A percentile compares a stretch with the other conserved stretches of the same genome.
phyloP scores from a whole-genome alignment of 2,888 invertebrate species.

The Ectropis crepuscularia region DNA sequence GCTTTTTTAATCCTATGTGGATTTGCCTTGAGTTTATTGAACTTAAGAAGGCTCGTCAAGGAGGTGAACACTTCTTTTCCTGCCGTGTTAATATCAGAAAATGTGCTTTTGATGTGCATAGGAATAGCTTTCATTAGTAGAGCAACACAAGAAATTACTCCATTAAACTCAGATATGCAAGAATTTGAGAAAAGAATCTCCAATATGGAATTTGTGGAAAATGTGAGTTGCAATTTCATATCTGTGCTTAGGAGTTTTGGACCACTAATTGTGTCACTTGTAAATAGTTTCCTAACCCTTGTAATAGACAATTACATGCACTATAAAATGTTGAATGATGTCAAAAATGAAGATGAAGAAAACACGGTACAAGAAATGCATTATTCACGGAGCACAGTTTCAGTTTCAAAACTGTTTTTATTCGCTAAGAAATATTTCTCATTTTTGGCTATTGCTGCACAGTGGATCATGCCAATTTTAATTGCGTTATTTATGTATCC shows the following conservation, averaged over 20 bases:
- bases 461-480: constrained; percentile 72
- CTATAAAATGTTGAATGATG: constrained; percentile 64
- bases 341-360: constrained; percentile 61
- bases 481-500: constrained; percentile 70
- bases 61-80: constrained; percentile 55
- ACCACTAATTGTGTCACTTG: constrained; percentile 69
- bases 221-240: constrained; percentile 59
- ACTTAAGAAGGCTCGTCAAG: constrained; percentile 64
- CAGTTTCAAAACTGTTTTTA: constrained; percentile 36
- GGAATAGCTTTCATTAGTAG: constrained; percentile 69
- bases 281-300: constrained; percentile 74
- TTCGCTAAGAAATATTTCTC: constrained; percentile 67
- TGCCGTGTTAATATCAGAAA: constrained; percentile 71
- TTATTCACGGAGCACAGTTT: constrained; percentile 9
- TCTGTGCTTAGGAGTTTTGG: constrained; percentile 68
- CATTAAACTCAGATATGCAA: constrained; percentile 53
- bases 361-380: constrained; percentile 58
- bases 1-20: constrained; percentile 69
- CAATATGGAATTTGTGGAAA: constrained; percentile 39
- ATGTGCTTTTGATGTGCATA: constrained; percentile 69
- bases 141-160: constrained; percentile 56
- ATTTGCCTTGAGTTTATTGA: constrained; percentile 67
- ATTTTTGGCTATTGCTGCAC: constrained; percentile 60
- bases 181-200: constrained; percentile 58
- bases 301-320: constrained; percentile 77